phyloP scores from a whole-genome alignment of 2,888 invertebrate genomes.

The Bugulina stolonifera region DNA sequence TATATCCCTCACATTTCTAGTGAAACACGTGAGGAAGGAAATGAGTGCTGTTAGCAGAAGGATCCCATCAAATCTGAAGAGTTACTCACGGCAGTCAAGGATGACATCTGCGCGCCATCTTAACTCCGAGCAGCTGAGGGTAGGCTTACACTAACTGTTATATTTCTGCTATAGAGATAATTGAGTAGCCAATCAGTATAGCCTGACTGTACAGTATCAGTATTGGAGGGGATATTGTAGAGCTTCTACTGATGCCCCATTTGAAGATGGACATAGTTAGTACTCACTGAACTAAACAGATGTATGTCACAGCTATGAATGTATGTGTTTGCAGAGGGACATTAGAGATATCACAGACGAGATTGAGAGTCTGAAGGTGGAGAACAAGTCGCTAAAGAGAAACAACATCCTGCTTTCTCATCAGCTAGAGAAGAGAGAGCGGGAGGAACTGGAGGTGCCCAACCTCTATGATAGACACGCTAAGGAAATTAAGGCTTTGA shows the following conservation, averaged over 20 bases:
- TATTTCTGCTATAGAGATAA: too few species aligned
- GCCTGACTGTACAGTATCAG: too few species aligned
- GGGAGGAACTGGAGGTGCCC: slow-evolving; percentile 10
- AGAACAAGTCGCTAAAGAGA: slow-evolving; percentile 14
- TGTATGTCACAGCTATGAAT: too few species aligned
- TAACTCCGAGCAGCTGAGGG: not conserved
- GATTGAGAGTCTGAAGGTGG: slow-evolving; percentile 3
- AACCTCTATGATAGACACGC: not conserved
- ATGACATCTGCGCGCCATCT: not conserved
- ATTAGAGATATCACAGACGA: not conserved
- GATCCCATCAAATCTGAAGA: not conserved
- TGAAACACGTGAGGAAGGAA: too few species aligned
- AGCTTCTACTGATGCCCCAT: too few species aligned
- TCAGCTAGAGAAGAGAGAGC: slow-evolving; percentile 11
- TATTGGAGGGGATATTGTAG: too few species aligned
- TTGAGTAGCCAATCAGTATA: too few species aligned
- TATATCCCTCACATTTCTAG: too few species aligned
- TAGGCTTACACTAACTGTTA: too few species aligned
- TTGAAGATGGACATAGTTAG: too few species aligned
- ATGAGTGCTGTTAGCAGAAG: not conserved
- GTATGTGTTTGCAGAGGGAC: not conserved
- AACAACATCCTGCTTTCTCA: slow-evolving; percentile 6
- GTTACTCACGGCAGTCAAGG: not conserved
- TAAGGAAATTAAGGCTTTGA: not conserved
- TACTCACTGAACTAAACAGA: too few species aligned